These are phyloP conservation scores for Drosophila tristis DNA, from an alignment of 1,140 invertebrate genomes.

Conservation along the genomic window DNA sequence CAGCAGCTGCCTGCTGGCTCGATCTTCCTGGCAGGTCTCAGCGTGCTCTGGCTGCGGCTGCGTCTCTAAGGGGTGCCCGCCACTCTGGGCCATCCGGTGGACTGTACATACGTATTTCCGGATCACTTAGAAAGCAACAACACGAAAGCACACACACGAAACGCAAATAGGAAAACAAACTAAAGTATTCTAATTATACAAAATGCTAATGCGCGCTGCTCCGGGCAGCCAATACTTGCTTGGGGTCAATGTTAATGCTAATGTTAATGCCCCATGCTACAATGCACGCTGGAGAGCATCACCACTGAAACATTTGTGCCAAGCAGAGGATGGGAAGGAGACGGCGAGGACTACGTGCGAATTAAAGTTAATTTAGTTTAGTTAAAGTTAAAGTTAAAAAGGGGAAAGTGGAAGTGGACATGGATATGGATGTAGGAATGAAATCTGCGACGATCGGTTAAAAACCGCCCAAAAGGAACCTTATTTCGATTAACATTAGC, in stretches of 20 bases:
- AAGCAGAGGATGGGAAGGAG: slow-evolving; percentile 25
- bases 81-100: neutral
- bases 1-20: neutral
- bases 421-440: slow-evolving; percentile 28
- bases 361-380: slow-evolving; percentile 64
- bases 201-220: slow-evolving; percentile 69
- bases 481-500: slow-evolving; percentile 52
- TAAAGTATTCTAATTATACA: slow-evolving; percentile 78
- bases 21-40: slow-evolving; percentile 12
- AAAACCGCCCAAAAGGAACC: slow-evolving; percentile 59
- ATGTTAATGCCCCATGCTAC: slow-evolving; percentile 59
- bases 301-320: slow-evolving; percentile 69
- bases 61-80: slow-evolving; percentile 43
- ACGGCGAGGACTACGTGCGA: neutral
- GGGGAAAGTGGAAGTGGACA: neutral
- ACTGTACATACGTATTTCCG: slow-evolving; percentile 56
- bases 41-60: slow-evolving; percentile 39
- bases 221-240: slow-evolving; percentile 6
- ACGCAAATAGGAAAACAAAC: slow-evolving; percentile 47
- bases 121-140: slow-evolving; percentile 35
- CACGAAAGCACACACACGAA: neutral
- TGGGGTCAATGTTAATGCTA: slow-evolving; percentile 77
- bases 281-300: slow-evolving; percentile 36
- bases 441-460: slow-evolving; percentile 71
- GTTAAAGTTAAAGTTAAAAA: slow-evolving; percentile 38